Evolutionary conservation across 2,888 invertebrate species (phyloP).

Genomic region (Malachius bipustulatus): DNA sequence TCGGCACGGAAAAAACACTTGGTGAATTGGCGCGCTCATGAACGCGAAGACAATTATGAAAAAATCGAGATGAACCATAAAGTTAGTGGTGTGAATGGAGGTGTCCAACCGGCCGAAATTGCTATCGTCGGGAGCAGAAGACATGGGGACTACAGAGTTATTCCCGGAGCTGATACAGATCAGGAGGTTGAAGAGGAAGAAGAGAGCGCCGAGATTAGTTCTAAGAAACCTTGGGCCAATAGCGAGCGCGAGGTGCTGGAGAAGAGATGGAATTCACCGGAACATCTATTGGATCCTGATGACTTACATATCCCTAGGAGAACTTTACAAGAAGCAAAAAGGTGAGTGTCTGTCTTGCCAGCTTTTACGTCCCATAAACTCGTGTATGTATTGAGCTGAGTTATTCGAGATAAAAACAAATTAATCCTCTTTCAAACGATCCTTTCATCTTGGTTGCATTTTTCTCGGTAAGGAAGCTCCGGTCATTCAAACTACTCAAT

Average conservation of each 20-base stretch:
- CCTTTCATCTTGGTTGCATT: no score
- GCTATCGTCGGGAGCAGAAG: slow-evolving; percentile 39
- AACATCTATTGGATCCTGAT: slow-evolving; percentile 24
- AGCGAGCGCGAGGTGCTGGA: slow-evolving; percentile 15
- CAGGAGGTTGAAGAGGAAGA: slow-evolving; percentile 52
- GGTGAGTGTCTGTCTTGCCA: not conserved
- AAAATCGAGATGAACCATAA: slow-evolving; percentile 65
- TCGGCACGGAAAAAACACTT: slow-evolving; percentile 49
- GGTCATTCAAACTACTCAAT: no score
- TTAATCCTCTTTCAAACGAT: no score
- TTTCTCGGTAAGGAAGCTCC: no score
- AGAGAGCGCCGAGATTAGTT: slow-evolving; percentile 25
- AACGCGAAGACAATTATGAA: slow-evolving; percentile 56
- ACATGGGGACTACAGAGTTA: slow-evolving; percentile 60
- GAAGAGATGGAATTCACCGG: slow-evolving; percentile 27
- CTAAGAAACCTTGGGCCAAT: slow-evolving; percentile 33
- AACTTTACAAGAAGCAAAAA: slow-evolving; percentile 43
- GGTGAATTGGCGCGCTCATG: slow-evolving; percentile 40
- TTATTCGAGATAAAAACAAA: not conserved
- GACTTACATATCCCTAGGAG: slow-evolving; percentile 48
- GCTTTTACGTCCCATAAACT: not conserved
- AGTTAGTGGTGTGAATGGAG: slow-evolving; percentile 28
- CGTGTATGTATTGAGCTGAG: not conserved
- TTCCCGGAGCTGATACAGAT: slow-evolving; percentile 47
- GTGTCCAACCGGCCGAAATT: slow-evolving; percentile 15